Conservation (phyloP, 2,113 vertebrate species). For the Penelope pileata region DNA sequence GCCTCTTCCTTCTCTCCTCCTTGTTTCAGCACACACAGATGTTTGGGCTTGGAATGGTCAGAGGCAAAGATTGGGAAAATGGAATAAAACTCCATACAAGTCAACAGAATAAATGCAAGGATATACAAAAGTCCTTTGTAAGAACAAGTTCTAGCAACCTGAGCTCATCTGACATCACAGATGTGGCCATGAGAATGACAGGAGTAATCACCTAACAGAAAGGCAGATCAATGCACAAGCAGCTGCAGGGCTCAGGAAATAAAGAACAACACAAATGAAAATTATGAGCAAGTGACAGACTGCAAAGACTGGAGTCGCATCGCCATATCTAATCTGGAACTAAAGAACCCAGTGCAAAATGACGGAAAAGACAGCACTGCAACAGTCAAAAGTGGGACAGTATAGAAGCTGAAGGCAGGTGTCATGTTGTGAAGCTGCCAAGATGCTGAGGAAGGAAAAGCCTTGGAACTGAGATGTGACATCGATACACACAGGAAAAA, state of each 20-base stretch:
- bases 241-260: not conserved
- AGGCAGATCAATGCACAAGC: not conserved
- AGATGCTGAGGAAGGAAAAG: not conserved
- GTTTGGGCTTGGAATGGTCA: not conserved
- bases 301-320: not conserved
- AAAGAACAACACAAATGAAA: not conserved
- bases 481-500: not conserved
- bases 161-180: not conserved
- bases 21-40: not conserved
- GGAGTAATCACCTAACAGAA: not conserved
- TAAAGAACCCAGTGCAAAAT: not conserved
- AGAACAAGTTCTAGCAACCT: not conserved
- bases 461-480: not conserved
- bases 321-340: not conserved
- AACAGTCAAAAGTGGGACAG: not conserved
- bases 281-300: not conserved
- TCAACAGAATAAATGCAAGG: not conserved
- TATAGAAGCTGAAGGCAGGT: not conserved
- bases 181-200: not conserved
- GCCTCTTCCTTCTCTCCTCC: not conserved
- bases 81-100: not conserved
- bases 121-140: not conserved
- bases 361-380: not conserved
- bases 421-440: not conserved
- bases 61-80: not conserved